Percentiles rank a stretch among this genome's conserved stretches.
Evolutionary conservation across 2,888 invertebrate species (phyloP).

Genomic region (Tipula vernalis): DNA sequence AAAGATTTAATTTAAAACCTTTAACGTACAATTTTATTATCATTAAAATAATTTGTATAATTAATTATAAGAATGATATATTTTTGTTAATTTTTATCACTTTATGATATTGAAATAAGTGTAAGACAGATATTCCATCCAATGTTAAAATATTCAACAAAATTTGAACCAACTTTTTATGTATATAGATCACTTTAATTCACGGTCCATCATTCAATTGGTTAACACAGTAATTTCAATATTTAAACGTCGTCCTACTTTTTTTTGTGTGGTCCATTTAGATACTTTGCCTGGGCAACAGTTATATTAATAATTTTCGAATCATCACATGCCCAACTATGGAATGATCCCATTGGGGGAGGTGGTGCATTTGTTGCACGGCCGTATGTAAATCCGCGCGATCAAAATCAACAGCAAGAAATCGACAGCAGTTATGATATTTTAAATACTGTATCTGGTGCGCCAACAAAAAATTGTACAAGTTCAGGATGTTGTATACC

Average conservation of each 20-base stretch:
- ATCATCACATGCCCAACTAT: conserved; percentile 29
- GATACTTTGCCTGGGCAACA: not conserved
- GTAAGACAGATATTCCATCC: too few species aligned
- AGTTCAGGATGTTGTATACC: conserved; percentile 61
- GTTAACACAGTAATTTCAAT: too few species aligned
- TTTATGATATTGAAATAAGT: too few species aligned
- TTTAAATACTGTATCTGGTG: conserved; percentile 27
- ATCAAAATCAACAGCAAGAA: conserved; percentile 23
- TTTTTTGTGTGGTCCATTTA: not conserved
- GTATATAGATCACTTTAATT: too few species aligned
- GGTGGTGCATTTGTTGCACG: conserved; percentile 27
- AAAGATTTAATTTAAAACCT: too few species aligned
- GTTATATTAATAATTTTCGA: not conserved
- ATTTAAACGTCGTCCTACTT: not conserved
- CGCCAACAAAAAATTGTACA: conserved; percentile 47
- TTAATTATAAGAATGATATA: too few species aligned
- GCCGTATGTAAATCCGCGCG: conserved; percentile 14
- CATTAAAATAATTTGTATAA: too few species aligned
- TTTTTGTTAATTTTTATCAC: too few species aligned
- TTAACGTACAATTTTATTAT: too few species aligned
- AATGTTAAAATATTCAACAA: too few species aligned
- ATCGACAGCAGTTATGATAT: conserved; percentile 30
- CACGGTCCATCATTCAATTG: too few species aligned
- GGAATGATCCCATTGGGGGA: conserved; percentile 27
- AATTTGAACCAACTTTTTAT: too few species aligned